Conservation (phyloP, 2,888 invertebrate species). For the Drosophila hamatofila region DNA sequence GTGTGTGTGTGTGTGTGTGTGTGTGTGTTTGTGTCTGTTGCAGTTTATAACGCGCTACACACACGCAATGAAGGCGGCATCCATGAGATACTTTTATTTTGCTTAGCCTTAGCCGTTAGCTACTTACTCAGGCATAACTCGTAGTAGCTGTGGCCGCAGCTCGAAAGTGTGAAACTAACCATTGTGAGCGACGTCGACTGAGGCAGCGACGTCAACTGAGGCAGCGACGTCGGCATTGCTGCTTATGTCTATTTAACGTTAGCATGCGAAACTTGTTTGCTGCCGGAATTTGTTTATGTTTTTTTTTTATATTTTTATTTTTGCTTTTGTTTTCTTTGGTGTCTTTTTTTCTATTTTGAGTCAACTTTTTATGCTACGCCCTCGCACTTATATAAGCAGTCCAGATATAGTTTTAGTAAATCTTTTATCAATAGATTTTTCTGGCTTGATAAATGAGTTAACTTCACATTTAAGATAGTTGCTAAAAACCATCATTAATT, state of each 20-base stretch:
- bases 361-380: constrained; percentile 15
- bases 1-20: constrained; percentile 2
- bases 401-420: neutral
- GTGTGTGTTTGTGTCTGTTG: constrained; percentile 21
- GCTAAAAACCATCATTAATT: constrained; percentile 16
- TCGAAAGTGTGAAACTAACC: constrained; percentile 66
- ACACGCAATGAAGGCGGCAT: constrained; percentile 56
- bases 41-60: constrained; percentile 54
- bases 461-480: neutral
- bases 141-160: constrained; percentile 28
- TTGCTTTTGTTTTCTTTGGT: neutral
- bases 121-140: constrained; percentile 60
- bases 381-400: neutral
- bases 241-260: constrained; percentile 20
- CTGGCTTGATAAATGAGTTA: constrained; percentile 10
- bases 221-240: constrained; percentile 7
- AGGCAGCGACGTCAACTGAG: constrained; percentile 11
- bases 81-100: constrained; percentile 70
- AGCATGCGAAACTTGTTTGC: constrained; percentile 59
- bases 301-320: neutral
- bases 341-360: constrained; percentile 2
- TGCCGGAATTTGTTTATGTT: constrained; percentile 49
- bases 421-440: constrained; percentile 3
- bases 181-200: constrained; percentile 50
- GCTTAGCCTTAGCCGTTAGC: constrained; percentile 31